Percentiles rank a stretch among this genome's conserved stretches.
phyloP scores from a whole-genome alignment of 2,888 invertebrate genomes.

The Thysanoteuthis rhombus region DNA sequence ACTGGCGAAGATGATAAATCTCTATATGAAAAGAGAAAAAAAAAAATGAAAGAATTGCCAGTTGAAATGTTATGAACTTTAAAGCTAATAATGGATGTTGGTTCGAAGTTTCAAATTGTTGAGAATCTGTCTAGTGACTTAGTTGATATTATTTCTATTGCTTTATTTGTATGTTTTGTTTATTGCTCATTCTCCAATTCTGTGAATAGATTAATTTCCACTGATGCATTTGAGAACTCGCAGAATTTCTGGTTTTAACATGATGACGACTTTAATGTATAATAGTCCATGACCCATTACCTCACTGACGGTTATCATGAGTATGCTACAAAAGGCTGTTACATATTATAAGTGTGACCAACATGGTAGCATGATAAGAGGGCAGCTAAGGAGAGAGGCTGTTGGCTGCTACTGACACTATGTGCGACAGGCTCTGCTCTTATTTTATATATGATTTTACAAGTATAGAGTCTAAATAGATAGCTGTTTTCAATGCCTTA shows the following conservation, averaged over 20 bases:
- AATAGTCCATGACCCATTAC: too few species aligned
- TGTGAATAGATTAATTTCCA: background rate
- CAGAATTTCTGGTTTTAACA: background rate
- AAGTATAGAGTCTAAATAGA: background rate
- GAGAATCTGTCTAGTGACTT: background rate
- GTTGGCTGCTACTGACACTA: too few species aligned
- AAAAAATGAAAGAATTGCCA: background rate
- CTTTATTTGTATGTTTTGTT: background rate
- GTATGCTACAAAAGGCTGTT: too few species aligned
- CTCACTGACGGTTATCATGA: too few species aligned
- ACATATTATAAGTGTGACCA: too few species aligned
- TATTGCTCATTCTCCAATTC: background rate
- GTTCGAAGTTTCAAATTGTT: background rate
- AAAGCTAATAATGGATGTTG: background rate
- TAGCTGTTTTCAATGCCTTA: background rate
- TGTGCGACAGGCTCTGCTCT: too few species aligned
- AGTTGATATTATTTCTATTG: background rate
- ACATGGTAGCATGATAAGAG: too few species aligned
- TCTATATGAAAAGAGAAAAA: background rate
- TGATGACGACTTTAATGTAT: too few species aligned
- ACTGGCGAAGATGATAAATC: too few species aligned
- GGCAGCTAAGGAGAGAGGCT: too few species aligned
- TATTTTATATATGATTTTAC: background rate
- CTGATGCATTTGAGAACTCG: background rate
- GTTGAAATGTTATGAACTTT: background rate